These are phyloP conservation scores for Euleptes europaea DNA, from an alignment of 2,113 vertebrate species.

Conservation along the genomic window DNA sequence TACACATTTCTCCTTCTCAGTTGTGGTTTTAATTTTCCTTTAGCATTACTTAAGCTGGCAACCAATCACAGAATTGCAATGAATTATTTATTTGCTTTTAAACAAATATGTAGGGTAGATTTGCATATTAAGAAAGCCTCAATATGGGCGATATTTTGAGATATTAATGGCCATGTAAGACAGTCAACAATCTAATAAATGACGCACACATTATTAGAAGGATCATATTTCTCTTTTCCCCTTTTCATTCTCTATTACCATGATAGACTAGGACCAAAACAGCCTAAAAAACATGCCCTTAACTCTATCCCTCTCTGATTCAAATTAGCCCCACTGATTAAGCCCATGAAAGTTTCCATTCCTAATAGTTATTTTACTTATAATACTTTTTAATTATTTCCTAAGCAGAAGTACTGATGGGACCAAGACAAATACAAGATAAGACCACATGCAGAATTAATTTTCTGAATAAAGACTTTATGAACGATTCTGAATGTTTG, in stretches of 20 bases:
- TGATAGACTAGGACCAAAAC: neutral
- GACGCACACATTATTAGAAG: neutral
- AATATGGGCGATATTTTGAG: neutral
- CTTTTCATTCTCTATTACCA: neutral
- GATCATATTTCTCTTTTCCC: neutral
- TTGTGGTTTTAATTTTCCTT: neutral
- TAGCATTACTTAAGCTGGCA: neutral
- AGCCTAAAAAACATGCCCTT: neutral
- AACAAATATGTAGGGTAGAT: neutral
- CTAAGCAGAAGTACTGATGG: constrained; percentile 1
- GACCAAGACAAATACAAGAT: neutral
- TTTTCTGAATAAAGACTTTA: constrained; percentile 6
- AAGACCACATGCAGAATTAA: constrained; percentile 1
- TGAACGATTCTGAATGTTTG: neutral
- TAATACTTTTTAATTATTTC: constrained; percentile 10
- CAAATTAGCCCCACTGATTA: neutral
- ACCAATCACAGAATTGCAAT: neutral
- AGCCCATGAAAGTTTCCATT: neutral
- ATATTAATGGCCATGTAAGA: neutral
- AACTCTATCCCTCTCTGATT: neutral
- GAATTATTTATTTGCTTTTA: neutral
- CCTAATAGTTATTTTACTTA: neutral
- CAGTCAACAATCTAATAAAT: neutral
- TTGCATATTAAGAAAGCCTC: neutral
- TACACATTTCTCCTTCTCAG: neutral